Evolutionary conservation across 2,797 vertebrate genomes (phyloP).

Genomic region (Allobates femoralis): DNA sequence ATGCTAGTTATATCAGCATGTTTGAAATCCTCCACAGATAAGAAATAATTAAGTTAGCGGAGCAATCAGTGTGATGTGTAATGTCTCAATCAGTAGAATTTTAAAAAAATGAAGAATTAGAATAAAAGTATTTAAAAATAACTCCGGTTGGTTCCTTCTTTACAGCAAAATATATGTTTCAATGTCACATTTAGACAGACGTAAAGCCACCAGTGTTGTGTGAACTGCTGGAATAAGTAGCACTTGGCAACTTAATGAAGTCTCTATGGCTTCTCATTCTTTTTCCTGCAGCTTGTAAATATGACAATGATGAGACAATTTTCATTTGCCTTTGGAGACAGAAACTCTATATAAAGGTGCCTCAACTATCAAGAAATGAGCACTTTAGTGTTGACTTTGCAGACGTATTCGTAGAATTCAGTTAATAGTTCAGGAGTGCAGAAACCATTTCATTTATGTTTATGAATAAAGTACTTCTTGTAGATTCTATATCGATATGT

Average conservation of each 20-base stretch:
- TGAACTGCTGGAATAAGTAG: constrained; percentile 65
- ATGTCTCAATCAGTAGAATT: constrained; percentile 74
- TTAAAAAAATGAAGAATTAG: constrained; percentile 69
- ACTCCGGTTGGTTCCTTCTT: constrained; percentile 42
- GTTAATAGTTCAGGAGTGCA: neutral
- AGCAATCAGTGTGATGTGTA: constrained; percentile 69
- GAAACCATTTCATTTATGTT: neutral
- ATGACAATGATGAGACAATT: constrained; percentile 21
- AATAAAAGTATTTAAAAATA: constrained; percentile 69
- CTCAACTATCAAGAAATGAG: neutral
- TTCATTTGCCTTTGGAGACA: neutral
- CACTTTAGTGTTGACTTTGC: neutral
- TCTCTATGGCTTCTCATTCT: constrained; percentile 49
- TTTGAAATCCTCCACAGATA: constrained; percentile 74
- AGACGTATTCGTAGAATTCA: neutral
- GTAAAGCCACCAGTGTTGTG: constrained; percentile 59
- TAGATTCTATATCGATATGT: neutral
- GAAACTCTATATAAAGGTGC: neutral
- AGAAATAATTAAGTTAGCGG: constrained; percentile 78
- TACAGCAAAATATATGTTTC: constrained; percentile 64
- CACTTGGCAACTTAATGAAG: constrained; percentile 63
- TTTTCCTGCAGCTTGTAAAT: constrained; percentile 44
- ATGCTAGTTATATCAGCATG: constrained; percentile 68
- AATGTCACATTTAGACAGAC: constrained; percentile 66
- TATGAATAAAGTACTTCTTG: neutral